Conservation (phyloP, 2,113 vertebrate species). For the Tragelaphus buxtoni region DNA sequence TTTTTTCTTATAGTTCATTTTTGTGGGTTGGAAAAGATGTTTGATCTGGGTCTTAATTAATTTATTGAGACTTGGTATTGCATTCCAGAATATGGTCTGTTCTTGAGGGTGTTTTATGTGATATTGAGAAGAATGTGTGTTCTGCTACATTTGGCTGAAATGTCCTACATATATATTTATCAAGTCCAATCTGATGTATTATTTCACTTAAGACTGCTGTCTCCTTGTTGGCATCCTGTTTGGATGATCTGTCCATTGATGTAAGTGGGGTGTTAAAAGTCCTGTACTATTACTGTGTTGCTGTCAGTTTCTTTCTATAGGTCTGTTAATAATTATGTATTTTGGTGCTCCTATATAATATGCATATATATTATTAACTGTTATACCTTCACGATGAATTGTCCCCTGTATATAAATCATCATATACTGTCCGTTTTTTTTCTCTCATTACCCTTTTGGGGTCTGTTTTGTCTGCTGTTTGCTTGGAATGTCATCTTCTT, state of each 20-base stretch:
- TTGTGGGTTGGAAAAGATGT: background rate
- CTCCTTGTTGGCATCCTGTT: background rate
- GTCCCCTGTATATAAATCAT: background rate
- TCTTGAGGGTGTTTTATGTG: background rate
- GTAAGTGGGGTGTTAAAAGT: background rate
- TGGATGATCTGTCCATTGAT: background rate
- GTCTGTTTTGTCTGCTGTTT: background rate
- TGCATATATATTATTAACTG: background rate
- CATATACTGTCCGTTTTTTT: background rate
- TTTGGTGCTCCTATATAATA: background rate
- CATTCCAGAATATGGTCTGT: background rate
- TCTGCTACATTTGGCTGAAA: background rate
- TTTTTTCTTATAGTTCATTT: background rate
- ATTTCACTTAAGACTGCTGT: background rate
- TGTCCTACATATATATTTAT: background rate
- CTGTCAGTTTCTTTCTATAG: background rate
- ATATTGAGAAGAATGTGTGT: background rate
- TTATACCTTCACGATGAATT: background rate
- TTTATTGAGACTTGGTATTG: background rate
- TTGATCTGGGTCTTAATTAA: background rate
- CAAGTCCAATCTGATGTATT: background rate
- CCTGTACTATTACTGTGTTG: background rate
- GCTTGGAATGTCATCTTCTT: background rate
- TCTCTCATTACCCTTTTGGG: background rate
- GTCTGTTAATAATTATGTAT: background rate